phyloP scores from a whole-genome alignment of 2,888 invertebrate genomes.

The Antheraea assamensis region DNA sequence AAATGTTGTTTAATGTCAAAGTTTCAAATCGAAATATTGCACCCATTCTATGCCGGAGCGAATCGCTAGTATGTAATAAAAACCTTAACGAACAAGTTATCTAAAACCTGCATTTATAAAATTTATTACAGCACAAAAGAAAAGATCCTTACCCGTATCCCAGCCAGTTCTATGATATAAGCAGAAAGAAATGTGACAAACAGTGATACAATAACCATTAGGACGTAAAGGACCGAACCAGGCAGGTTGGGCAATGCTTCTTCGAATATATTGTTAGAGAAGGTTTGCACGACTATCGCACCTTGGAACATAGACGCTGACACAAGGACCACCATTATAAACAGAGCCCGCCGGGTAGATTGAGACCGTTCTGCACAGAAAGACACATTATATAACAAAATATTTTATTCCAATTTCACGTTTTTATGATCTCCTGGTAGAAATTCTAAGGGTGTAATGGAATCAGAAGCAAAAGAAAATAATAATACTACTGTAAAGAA shows the following conservation, averaged over 20 bases:
- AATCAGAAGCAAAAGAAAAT: too few relatives aligned
- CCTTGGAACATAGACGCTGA: slow-evolving; percentile 62
- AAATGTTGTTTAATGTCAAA: too few relatives aligned
- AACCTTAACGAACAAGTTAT: not conserved
- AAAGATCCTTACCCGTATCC: slow-evolving; percentile 55
- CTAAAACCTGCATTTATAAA: not conserved
- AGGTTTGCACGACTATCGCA: slow-evolving; percentile 59
- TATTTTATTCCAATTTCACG: not conserved
- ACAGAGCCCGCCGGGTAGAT: slow-evolving; percentile 52
- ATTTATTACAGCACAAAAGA: not conserved
- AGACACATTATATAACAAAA: not conserved
- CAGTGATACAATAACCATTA: slow-evolving; percentile 49
- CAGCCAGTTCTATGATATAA: slow-evolving; percentile 54
- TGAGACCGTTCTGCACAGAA: slow-evolving; percentile 53
- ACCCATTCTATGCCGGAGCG: too few relatives aligned
- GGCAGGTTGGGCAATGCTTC: slow-evolving; percentile 58
- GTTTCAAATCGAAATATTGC: too few relatives aligned
- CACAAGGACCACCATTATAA: slow-evolving; percentile 43
- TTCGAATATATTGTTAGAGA: slow-evolving; percentile 58
- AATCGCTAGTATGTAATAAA: not conserved
- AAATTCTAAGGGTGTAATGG: too few relatives aligned
- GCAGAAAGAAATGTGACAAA: slow-evolving; percentile 51
- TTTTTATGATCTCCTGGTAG: too few relatives aligned
- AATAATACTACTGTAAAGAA: too few relatives aligned
- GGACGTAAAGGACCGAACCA: slow-evolving; percentile 49